These are phyloP conservation scores for Cataglyphis hispanica DNA, from an alignment of 1,140 invertebrate genomes.

Conservation along the genomic window DNA sequence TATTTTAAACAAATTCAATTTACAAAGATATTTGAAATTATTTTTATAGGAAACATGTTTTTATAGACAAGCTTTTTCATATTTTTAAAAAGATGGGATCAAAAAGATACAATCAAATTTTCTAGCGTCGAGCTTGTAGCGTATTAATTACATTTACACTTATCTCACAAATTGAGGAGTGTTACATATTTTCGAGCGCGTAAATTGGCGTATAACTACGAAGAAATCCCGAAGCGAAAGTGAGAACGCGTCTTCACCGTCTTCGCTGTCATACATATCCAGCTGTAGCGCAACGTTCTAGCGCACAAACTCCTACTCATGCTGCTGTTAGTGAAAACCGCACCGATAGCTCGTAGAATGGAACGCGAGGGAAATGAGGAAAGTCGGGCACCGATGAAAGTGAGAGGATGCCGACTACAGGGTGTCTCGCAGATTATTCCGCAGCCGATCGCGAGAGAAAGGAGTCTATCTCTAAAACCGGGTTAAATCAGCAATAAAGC, in stretches of 20 bases:
- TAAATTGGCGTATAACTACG: slow-evolving; percentile 10
- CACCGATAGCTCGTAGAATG: slow-evolving; percentile 70
- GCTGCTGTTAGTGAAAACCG: slow-evolving; percentile 74
- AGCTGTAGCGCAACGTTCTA: slow-evolving; percentile 39
- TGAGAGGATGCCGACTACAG: slow-evolving; percentile 76
- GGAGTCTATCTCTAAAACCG: slow-evolving; percentile 29
- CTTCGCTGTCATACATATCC: slow-evolving; percentile 44
- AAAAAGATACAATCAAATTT: background rate
- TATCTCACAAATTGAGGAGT: background rate
- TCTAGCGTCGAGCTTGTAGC: background rate
- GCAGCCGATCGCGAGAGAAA: slow-evolving; percentile 64
- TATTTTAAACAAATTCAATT: slow-evolving; percentile 3
- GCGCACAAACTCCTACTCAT: slow-evolving; percentile 67
- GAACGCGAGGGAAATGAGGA: slow-evolving; percentile 78
- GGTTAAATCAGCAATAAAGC: no score
- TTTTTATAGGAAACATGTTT: background rate
- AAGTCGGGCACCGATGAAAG: slow-evolving; percentile 79
- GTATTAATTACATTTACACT: background rate
- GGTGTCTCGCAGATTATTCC: slow-evolving; percentile 63
- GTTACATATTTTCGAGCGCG: background rate
- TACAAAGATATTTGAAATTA: background rate
- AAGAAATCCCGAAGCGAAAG: slow-evolving; percentile 59
- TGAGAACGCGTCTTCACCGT: slow-evolving; percentile 57
- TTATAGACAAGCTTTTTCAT: background rate
- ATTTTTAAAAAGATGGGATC: background rate